These are phyloP conservation scores for Manis pentadactyla DNA, from an alignment of 2,797 vertebrate species.

Conservation along the genomic window DNA sequence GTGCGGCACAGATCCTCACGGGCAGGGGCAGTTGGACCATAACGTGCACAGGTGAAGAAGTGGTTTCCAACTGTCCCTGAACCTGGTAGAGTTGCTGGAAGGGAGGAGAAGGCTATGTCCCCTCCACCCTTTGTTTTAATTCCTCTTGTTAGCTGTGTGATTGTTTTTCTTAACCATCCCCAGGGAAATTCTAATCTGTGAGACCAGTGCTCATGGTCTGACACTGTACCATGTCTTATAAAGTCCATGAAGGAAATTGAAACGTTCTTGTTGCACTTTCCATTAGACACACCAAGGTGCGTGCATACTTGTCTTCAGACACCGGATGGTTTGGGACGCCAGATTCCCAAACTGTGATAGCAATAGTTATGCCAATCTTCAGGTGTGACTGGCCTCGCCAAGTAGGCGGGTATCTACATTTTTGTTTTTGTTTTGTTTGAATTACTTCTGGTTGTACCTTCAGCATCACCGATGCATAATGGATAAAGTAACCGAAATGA, in stretches of 20 bases:
- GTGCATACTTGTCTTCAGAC: fast-evolving
- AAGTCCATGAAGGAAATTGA: fast-evolving
- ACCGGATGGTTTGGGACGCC: background rate
- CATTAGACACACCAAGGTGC: background rate
- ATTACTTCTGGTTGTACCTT: background rate
- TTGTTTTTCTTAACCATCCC: background rate
- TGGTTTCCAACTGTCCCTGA: fast-evolving
- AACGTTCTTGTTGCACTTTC: background rate
- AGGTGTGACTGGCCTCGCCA: fast-evolving
- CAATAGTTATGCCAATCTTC: background rate
- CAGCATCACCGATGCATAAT: background rate
- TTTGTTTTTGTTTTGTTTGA: too few relatives aligned
- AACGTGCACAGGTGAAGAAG: fast-evolving
- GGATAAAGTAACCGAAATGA: background rate
- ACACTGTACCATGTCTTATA: background rate
- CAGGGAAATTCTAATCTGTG: fast-evolving
- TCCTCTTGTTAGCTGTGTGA: background rate
- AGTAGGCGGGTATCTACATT: too few relatives aligned
- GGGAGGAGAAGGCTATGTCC: too few relatives aligned
- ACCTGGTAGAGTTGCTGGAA: too few relatives aligned
- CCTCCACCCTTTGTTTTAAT: too few relatives aligned
- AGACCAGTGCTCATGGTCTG: background rate
- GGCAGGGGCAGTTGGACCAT: fast-evolving
- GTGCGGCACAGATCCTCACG: fast-evolving
- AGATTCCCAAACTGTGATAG: background rate